Conservation (phyloP, 2,113 vertebrate genomes). For the Aepyceros melampus region DNA sequence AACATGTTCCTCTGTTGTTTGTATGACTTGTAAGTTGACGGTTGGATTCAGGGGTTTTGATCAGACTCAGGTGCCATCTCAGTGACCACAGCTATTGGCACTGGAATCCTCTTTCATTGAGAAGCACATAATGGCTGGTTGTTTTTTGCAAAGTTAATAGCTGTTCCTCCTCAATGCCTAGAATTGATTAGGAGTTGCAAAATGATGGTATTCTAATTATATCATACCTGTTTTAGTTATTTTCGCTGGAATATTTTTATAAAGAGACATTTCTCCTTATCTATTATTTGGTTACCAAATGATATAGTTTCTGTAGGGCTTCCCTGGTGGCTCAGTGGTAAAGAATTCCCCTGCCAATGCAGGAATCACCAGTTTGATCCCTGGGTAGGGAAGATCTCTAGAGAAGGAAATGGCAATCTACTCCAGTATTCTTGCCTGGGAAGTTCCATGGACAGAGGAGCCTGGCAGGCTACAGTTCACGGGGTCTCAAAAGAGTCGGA, state of each 20-base stretch:
- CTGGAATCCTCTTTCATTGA: not conserved
- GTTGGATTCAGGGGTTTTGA: not conserved
- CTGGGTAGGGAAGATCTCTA: not conserved
- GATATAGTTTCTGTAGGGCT: not conserved
- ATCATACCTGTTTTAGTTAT: not conserved
- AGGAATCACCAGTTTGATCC: not conserved
- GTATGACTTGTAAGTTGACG: not conserved
- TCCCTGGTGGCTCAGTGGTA: not conserved
- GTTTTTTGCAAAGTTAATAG: not conserved
- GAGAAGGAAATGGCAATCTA: not conserved
- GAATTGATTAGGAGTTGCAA: not conserved
- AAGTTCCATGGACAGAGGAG: not conserved
- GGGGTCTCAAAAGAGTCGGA: accelerated
- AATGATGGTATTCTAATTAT: not conserved
- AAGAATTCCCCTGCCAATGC: not conserved
- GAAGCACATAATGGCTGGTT: not conserved
- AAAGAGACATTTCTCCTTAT: not conserved
- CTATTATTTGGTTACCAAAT: not conserved
- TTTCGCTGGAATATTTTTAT: not conserved
- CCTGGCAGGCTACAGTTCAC: not conserved
- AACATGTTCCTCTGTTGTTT: not conserved
- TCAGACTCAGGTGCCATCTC: not conserved
- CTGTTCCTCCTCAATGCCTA: not conserved
- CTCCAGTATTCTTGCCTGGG: not conserved
- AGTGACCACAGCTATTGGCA: not conserved